Percentiles rank a stretch among this genome's conserved stretches.
Evolutionary conservation across 2,113 vertebrate species (phyloP).

Genomic region (Pitta sordida): DNA sequence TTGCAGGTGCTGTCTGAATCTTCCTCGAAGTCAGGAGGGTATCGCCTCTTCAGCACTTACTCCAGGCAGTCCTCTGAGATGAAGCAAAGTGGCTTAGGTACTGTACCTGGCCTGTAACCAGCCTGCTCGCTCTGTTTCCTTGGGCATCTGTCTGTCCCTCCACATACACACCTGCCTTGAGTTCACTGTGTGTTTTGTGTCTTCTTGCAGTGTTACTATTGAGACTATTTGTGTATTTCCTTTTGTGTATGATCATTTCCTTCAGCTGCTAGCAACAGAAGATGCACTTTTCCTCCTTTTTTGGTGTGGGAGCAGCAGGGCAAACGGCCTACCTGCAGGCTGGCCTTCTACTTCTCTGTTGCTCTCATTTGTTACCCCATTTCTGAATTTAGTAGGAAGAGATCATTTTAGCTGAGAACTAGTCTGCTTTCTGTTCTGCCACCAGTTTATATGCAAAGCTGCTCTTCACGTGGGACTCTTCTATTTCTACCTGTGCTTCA

Average conservation of each 20-base stretch:
- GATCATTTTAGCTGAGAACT: neutral
- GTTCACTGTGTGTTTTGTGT: neutral
- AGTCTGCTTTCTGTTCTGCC: neutral
- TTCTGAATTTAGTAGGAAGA: neutral
- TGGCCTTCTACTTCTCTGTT: neutral
- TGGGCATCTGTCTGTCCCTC: neutral
- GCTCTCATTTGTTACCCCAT: neutral
- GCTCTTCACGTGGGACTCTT: neutral
- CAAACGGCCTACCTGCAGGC: neutral
- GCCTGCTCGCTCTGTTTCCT: neutral
- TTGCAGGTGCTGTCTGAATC: constrained; percentile 93
- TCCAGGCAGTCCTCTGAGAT: constrained; percentile 92
- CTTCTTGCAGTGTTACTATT: neutral
- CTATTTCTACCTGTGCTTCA: neutral
- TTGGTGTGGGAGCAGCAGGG: neutral
- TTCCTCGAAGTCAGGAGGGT: constrained; percentile 86
- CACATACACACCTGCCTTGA: neutral
- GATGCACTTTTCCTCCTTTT: neutral
- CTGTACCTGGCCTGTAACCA: constrained; percentile 4
- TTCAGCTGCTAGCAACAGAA: neutral
- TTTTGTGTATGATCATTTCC: neutral
- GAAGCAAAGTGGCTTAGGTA: constrained; percentile 97
- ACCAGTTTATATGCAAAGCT: neutral
- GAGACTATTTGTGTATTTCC: neutral
- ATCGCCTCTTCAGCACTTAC: constrained; percentile 92